Evolutionary conservation across 2,888 invertebrate genomes (phyloP), one percentile per base, ranked within the genome.

Genomic region (Cristatella mucedo): DNA sequence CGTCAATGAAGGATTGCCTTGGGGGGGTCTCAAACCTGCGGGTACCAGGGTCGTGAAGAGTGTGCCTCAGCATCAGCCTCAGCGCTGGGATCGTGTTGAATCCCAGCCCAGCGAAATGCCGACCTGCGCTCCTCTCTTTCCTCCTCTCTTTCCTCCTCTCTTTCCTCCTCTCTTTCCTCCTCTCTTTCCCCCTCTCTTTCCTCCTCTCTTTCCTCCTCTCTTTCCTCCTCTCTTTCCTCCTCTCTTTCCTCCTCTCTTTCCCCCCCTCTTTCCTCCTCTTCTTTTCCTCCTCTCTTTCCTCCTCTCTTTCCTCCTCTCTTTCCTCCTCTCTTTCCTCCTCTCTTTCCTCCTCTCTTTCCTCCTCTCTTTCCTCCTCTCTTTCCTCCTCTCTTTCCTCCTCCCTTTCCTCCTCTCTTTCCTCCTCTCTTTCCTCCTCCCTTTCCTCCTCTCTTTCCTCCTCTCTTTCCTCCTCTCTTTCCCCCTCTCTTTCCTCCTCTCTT

Each of bases 221-320:
- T 13, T 9, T 13, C 13, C 15, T 32, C 15, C 32, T 15, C 32
- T 13, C 15, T 13, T 32, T 15, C 13, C 15, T 13, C 15, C 15
- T 15, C 32, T 13, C 15, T 15, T 32, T 32, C 15, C 32, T 15
- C 32, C 15, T 9, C 32, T 32, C 15, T 32, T 13, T 13, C 13
- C 15, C 32, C 13, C 15, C 15, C 15, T 13, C 32, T 15, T 9
- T 15, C 32, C 31, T 29, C 39, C 38, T 38, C 26, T 26, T n/a
- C 26, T n/a, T 26, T n/a, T 26, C n/a, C 26, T n/a, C 26, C 26
- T n/a, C n/a, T n/a, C n/a, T n/a, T 26, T n/a, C n/a, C n/a, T n/a
- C n/a, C 26, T 26, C 26, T 26, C 26, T 26, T n/a, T 26, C 26
- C 26, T n/a, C n/a, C n/a, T n/a, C n/a, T n/a, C n/a, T n/a, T 26